These are phyloP conservation scores for Aspidiotus rigidus DNA, from an alignment of 2,888 invertebrate genomes.

Conservation along the genomic window DNA sequence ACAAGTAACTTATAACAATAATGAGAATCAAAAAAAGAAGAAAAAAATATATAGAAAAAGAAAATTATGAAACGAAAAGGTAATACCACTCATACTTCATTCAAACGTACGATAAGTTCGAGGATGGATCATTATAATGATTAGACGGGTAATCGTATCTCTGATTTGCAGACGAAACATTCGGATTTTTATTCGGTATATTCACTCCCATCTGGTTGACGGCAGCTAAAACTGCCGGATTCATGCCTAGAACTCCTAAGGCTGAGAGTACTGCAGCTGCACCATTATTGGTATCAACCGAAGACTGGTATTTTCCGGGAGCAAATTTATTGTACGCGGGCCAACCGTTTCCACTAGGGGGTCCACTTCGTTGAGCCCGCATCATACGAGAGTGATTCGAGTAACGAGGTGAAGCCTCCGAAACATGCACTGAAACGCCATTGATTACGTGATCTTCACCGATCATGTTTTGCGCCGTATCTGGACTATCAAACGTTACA, in stretches of 20 bases:
- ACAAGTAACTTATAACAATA: no score
- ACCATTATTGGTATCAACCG: background rate
- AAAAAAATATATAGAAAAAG: no score
- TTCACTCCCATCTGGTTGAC: constrained; percentile 24
- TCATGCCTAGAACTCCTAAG: constrained; percentile 19
- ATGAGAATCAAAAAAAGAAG: no score
- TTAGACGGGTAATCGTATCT: background rate
- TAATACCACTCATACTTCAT: no score
- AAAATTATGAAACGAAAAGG: no score
- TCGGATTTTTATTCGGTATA: constrained; percentile 45
- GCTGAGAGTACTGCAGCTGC: constrained; percentile 19
- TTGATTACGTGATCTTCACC: constrained; percentile 36
- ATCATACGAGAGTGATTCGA: constrained; percentile 14
- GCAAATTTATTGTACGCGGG: constrained; percentile 1
- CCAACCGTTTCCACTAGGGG: background rate
- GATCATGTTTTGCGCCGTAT: constrained; percentile 65
- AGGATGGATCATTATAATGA: background rate
- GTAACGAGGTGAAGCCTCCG: constrained; percentile 68
- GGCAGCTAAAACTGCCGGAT: constrained; percentile 27
- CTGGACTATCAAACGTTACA: constrained; percentile 86
- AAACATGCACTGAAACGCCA: constrained; percentile 71
- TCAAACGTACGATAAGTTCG: no score
- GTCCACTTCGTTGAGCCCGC: constrained; percentile 15
- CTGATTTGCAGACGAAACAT: background rate
- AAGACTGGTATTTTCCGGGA: constrained; percentile 5